Evolutionary conservation across 2,888 invertebrate species (phyloP), one percentile per base, ranked within the genome.

Genomic region (Blomia tropicalis): DNA sequence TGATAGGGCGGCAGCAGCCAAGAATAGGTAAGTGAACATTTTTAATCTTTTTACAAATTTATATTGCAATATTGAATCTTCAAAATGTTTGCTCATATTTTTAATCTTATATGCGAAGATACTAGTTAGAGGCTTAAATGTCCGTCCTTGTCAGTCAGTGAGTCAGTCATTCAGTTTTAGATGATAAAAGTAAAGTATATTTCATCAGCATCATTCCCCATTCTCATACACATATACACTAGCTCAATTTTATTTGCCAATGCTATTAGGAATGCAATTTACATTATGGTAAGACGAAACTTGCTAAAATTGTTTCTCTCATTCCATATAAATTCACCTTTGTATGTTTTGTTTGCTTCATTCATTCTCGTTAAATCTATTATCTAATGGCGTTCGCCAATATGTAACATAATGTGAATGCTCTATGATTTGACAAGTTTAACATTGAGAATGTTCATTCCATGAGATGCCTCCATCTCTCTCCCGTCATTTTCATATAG

Each of bases 1-100:
- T 68, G 89, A 89, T 76, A 77, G 89, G 68, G 88, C 89, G 23
- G 89, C 88, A 22, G 87, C 93, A 63, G 92, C 93, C 67, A 95
- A 95, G 80, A 95, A 95, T 80, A 85, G 92, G 84, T 93, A 79
- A 77, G 84, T 77, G 19, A 17, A 58, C 43, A 44, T n/a, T n/a
- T n/a, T n/a, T n/a, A n/a, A n/a, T n/a, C n/a, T n/a, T n/a, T n/a
- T n/a, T n/a, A n/a, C n/a, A n/a, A n/a, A n/a, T n/a, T n/a, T n/a
- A n/a, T n/a, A n/a, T n/a, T n/a, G n/a, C n/a, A n/a, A n/a, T n/a
- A n/a, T n/a, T n/a, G n/a, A n/a, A n/a, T n/a, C n/a, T n/a, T n/a
- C n/a, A n/a, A n/a, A n/a, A n/a, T n/a, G n/a, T n/a, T 30, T 17
- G n/a, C 30, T 17, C 7, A 29, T 54, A 30, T 2, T 60, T 58